Base-by-base conservation (phyloP, 2,888 invertebrate genomes). In the Microctonus brassicae region DNA sequence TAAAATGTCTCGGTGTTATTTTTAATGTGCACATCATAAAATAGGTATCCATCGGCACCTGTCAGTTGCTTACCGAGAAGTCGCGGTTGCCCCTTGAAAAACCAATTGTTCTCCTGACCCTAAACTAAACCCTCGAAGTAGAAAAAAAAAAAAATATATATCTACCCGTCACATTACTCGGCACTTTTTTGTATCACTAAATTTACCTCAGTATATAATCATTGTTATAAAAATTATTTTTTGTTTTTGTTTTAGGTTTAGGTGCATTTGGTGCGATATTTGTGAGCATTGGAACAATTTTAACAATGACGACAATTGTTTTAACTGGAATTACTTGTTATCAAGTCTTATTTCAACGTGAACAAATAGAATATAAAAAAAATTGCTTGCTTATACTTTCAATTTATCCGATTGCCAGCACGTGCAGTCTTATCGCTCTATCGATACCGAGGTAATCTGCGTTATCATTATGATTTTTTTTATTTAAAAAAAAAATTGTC, bases 401-500 rank as follows among this genome's bases (percentile, higher is more conserved):
- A 20, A 79, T 87, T 24, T 87, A 87, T 74, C 87, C 87, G 9
- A 75, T 86, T 53, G 81, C 83, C 20, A 84, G 83, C n/a, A 69
- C 84, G 11, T 84, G 82, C 73, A 83, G 86, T 77, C 80, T 87
- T 9, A 73, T 81, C 53, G 83, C 85, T 11, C 79, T 84, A 47
- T 82, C 82, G 1, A 77, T 86, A 47, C 87, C 87, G 39, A 87
- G 87, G 87, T 87, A 82, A 70, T 53, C 13, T 22, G 11, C 20
- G 11, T 17, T 36, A 24, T 58, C 26, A 42, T 52, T 22, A 20
- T 34, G 0, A 22, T 47, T 11, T 42, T 42, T 4, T 57, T 20
- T 20, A 55, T 24, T 55, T 9, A n/a, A n/a, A 36, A 3, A 3
- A 29, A 29, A 29, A 29, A 29, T 29, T 29, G 3, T 29, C n/a